Evolutionary conservation across 2,113 vertebrate species (phyloP).

Genomic region (Chionomys nivalis): DNA sequence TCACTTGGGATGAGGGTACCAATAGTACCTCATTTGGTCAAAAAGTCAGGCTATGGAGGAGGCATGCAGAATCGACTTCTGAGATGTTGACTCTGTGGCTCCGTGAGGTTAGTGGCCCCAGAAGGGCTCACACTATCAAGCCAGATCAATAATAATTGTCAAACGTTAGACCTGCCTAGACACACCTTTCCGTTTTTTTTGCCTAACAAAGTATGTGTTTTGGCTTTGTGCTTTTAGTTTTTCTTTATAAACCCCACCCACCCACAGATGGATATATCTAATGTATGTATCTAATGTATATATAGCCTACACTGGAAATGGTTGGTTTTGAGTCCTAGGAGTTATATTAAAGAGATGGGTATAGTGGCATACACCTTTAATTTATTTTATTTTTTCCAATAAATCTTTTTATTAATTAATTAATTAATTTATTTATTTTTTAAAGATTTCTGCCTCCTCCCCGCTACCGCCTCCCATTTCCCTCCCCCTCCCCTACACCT

Average conservation of each 20-base stretch:
- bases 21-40: neutral
- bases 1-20: neutral
- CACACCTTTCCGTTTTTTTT: too few species aligned
- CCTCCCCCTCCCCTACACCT: too few species aligned
- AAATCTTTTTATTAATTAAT: too few species aligned
- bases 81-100: neutral
- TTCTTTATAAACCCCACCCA: neutral
- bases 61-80: neutral
- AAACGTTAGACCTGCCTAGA: too few species aligned
- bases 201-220: neutral
- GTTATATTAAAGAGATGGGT: too few species aligned
- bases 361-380: neutral
- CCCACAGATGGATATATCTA: neutral
- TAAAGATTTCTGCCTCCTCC: too few species aligned
- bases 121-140: neutral
- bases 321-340: too few species aligned
- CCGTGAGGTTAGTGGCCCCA: neutral
- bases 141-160: neutral
- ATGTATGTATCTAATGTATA: neutral
- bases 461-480: too few species aligned
- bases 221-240: too few species aligned
- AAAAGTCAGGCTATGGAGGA: neutral
- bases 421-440: too few species aligned
- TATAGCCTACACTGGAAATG: too few species aligned
- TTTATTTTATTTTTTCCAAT: too few species aligned